Percentiles rank a stretch among this genome's conserved stretches.
phyloP scores from a whole-genome alignment of 1,140 invertebrate genomes.

The Manduca sexta region DNA sequence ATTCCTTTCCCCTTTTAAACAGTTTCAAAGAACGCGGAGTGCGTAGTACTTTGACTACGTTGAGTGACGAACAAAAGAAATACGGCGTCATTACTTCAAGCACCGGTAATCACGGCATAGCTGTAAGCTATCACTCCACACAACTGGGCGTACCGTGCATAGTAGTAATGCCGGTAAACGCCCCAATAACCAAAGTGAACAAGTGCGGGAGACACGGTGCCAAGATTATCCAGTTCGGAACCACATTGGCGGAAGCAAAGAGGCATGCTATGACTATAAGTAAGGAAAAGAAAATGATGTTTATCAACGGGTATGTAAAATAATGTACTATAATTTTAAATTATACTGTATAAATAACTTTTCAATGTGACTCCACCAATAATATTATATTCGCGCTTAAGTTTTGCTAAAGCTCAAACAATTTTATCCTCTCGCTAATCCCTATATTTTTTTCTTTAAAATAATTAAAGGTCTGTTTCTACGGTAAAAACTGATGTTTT shows the following conservation, averaged over 20 bases:
- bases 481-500: too few relatives aligned
- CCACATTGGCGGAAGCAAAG: constrained; percentile 87
- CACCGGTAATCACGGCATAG: constrained; percentile 90
- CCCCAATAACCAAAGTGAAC: constrained; percentile 91
- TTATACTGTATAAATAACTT: too few relatives aligned
- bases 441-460: too few relatives aligned
- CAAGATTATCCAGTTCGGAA: constrained; percentile 84
- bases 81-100: constrained; percentile 91
- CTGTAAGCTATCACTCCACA: constrained; percentile 87
- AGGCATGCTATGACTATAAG: constrained; percentile 80
- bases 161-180: constrained; percentile 90
- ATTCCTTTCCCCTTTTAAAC: neutral
- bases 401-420: too few relatives aligned
- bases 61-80: constrained; percentile 80
- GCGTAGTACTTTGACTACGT: constrained; percentile 82
- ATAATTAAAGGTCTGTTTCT: too few relatives aligned
- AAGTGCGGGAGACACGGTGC: constrained; percentile 86
- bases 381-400: too few relatives aligned
- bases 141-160: constrained; percentile 86
- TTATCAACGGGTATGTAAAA: constrained; percentile 90
- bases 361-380: too few relatives aligned
- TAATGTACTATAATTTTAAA: too few relatives aligned
- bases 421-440: too few relatives aligned
- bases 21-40: constrained; percentile 95
- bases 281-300: constrained; percentile 80